phyloP scores from a whole-genome alignment of 2,113 vertebrate genomes.

The Anhinga rufa region DNA sequence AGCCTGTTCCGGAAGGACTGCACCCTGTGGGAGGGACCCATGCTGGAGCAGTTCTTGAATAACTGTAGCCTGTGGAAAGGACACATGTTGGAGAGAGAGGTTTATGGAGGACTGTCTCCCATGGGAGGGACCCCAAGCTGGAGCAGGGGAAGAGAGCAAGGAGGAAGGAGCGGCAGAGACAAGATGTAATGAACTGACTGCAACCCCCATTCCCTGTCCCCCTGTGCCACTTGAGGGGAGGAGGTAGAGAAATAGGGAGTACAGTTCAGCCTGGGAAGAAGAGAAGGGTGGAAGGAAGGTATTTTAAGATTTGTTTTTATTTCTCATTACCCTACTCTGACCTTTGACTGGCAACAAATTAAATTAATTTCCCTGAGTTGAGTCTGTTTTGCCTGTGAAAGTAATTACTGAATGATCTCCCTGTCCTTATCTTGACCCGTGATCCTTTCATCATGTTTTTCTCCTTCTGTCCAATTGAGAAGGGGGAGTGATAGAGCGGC shows the following conservation, averaged over 20 bases:
- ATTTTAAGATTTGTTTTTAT: not conserved
- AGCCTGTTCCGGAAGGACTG: not conserved
- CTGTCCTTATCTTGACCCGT: not conserved
- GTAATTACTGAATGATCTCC: not conserved
- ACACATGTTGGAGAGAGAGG: not conserved
- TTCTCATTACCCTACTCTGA: not conserved
- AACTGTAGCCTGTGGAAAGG: not conserved
- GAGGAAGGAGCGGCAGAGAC: not conserved
- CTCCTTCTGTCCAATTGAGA: too few relatives aligned
- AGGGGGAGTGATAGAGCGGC: not conserved
- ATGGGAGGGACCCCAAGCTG: rapidly evolving
- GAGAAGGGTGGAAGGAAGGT: not conserved
- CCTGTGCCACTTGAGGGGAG: not conserved
- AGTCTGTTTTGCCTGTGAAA: not conserved
- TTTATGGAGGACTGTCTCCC: not conserved
- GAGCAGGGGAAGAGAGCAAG: not conserved
- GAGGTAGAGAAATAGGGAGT: not conserved
- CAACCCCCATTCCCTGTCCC: not conserved
- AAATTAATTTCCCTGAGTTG: not conserved
- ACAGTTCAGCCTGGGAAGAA: not conserved
- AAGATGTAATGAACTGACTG: not conserved
- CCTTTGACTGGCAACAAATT: not conserved
- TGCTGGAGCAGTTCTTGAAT: not conserved
- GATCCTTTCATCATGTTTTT: not conserved
- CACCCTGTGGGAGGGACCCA: too few relatives aligned